phyloP scores from a whole-genome alignment of 2,113 vertebrate genomes.

The Gadus macrocephalus region DNA sequence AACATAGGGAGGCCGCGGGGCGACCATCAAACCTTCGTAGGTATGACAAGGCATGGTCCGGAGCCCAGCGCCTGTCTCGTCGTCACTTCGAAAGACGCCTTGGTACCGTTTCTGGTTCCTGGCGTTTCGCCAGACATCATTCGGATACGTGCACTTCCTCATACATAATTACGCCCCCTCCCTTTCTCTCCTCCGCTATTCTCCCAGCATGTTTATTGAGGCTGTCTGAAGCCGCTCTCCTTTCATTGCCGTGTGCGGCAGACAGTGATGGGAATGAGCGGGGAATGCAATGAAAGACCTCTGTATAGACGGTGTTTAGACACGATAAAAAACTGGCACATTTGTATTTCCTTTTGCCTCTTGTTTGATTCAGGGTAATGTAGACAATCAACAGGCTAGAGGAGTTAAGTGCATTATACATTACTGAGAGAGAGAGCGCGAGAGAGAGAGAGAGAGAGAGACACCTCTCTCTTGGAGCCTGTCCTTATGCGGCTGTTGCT shows the following conservation, averaged over 20 bases:
- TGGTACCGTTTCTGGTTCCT: too few relatives aligned
- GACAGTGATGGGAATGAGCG: slow-evolving; percentile 45
- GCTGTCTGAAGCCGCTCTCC: slow-evolving; percentile 48
- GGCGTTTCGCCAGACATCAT: neutral
- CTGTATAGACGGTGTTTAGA: slow-evolving; percentile 57
- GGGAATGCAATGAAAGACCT: slow-evolving; percentile 64
- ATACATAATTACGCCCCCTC: slow-evolving; percentile 19
- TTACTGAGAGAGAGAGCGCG: slow-evolving; percentile 28
- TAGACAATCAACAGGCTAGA: slow-evolving; percentile 70
- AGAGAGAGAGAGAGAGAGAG: slow-evolving; percentile 45
- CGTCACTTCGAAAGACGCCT: slow-evolving; percentile 5
- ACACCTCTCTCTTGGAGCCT: slow-evolving; percentile 68
- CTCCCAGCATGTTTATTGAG: slow-evolving; percentile 52
- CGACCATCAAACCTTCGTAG: too few relatives aligned
- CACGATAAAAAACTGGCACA: slow-evolving; percentile 71
- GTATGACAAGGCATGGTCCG: slow-evolving; percentile 22
- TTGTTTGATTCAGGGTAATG: slow-evolving; percentile 66
- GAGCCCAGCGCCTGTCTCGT: slow-evolving; percentile 27
- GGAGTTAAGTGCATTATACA: slow-evolving; percentile 76
- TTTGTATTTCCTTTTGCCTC: slow-evolving; percentile 64
- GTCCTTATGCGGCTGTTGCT: slow-evolving; percentile 65
- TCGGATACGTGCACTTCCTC: slow-evolving; percentile 6
- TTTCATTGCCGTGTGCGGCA: slow-evolving; percentile 46
- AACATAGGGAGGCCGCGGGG: slow-evolving; percentile 3
- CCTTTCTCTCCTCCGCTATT: slow-evolving; percentile 33